Conservation (phyloP, 2,888 invertebrate genomes). For the Leptinotarsa rubiginosa region DNA sequence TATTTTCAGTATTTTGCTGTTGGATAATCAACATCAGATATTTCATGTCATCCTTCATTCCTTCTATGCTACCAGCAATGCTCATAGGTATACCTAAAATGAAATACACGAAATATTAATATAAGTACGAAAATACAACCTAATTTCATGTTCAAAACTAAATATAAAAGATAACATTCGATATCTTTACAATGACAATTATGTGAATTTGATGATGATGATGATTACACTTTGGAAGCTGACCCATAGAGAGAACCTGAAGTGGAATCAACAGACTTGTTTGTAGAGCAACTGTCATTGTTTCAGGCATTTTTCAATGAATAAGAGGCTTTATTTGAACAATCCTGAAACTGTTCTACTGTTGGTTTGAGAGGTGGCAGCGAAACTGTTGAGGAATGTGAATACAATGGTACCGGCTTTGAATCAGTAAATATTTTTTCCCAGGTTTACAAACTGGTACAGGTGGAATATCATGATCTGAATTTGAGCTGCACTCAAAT, state of each 20-base stretch:
- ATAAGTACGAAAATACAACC: not conserved
- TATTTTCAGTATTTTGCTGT: conserved; percentile 2
- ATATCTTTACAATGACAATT: not conserved
- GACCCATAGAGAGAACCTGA: too few relatives aligned
- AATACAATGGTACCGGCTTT: not conserved
- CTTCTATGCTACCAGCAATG: not conserved
- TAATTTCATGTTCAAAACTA: not conserved
- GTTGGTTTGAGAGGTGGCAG: not conserved
- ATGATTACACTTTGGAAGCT: too few relatives aligned
- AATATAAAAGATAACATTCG: not conserved
- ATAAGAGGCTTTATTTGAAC: not conserved
- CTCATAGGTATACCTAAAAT: not conserved
- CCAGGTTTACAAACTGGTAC: not conserved
- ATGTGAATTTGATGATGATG: not conserved
- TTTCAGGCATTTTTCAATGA: too few relatives aligned
- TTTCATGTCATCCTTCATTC: not conserved
- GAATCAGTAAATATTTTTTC: not conserved
- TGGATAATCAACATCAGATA: not conserved
- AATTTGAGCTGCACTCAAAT: conserved; percentile 1
- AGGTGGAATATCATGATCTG: not conserved
- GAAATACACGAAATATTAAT: not conserved
- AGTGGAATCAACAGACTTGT: too few relatives aligned
- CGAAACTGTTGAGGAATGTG: not conserved
- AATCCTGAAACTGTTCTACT: conserved; percentile 2
- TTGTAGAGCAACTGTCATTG: too few relatives aligned